phyloP scores from a whole-genome alignment of 2,888 invertebrate species.

The Ecliptopera silaceata region DNA sequence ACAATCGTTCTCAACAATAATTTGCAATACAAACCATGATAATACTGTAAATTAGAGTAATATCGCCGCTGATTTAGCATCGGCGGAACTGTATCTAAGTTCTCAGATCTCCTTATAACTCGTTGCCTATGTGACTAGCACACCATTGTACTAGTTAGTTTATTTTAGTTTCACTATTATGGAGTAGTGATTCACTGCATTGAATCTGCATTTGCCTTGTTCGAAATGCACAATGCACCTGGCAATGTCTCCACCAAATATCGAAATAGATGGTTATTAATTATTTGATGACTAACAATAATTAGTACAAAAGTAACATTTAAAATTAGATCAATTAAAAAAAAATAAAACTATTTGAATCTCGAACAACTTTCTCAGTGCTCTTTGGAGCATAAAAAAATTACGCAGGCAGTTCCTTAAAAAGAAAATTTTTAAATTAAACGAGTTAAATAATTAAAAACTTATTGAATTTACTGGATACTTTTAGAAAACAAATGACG shows the following conservation, averaged over 20 bases:
- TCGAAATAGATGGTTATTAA: too few species aligned
- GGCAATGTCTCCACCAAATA: background rate
- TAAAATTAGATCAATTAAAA: too few species aligned
- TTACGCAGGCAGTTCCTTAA: too few species aligned
- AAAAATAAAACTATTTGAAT: too few species aligned
- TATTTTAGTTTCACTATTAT: slow-evolving; percentile 23
- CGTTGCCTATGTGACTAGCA: background rate
- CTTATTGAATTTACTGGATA: too few species aligned
- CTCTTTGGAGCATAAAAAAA: too few species aligned
- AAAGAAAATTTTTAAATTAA: too few species aligned
- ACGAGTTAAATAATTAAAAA: too few species aligned
- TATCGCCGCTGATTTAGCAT: background rate
- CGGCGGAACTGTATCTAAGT: background rate
- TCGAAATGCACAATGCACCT: slow-evolving; percentile 12
- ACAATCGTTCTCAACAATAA: background rate
- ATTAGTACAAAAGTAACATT: too few species aligned
- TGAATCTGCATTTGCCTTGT: slow-evolving; percentile 8
- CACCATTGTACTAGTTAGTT: slow-evolving; percentile 2
- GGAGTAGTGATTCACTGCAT: slow-evolving; percentile 16
- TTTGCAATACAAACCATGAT: slow-evolving; percentile 1
- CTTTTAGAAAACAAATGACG: too few species aligned
- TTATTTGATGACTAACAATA: too few species aligned
- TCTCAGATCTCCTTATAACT: background rate
- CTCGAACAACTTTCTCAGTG: too few species aligned
- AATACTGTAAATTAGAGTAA: background rate